phyloP scores from a whole-genome alignment of 2,113 vertebrate genomes.

The Copsychus sechellarum region DNA sequence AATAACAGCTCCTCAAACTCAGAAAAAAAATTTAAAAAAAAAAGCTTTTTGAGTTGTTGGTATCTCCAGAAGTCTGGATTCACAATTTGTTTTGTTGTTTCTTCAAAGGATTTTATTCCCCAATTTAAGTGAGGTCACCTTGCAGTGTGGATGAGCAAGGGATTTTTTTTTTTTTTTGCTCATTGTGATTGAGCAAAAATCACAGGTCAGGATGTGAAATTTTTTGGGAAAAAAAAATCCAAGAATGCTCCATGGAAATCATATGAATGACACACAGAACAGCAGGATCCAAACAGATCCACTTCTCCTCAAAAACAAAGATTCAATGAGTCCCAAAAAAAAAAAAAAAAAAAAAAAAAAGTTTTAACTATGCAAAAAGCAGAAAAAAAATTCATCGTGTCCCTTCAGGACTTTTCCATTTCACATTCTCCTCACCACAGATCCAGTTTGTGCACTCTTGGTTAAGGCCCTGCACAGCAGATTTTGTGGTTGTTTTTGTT shows the following conservation, averaged over 20 bases:
- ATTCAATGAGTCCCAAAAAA: neutral
- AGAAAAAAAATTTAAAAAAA: rapidly evolving
- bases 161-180: neutral
- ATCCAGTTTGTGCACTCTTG: neutral
- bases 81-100: neutral
- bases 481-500: neutral
- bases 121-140: neutral
- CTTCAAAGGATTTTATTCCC: neutral
- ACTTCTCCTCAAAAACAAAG: neutral
- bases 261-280: neutral
- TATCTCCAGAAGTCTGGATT: neutral
- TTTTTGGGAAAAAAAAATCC: neutral
- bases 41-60: neutral
- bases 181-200: neutral
- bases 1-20: neutral
- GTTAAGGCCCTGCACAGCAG: neutral
- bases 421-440: neutral
- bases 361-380: neutral
- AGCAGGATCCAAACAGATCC: neutral
- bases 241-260: neutral
- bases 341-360: neutral
- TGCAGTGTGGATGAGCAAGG: rapidly evolving
- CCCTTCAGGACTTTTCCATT: neutral
- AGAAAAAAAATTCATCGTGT: neutral
- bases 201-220: neutral